Evolutionary conservation across 2,113 vertebrate species (phyloP), one percentile per base, ranked within the genome.

Genomic region (Cepphus grylle): DNA sequence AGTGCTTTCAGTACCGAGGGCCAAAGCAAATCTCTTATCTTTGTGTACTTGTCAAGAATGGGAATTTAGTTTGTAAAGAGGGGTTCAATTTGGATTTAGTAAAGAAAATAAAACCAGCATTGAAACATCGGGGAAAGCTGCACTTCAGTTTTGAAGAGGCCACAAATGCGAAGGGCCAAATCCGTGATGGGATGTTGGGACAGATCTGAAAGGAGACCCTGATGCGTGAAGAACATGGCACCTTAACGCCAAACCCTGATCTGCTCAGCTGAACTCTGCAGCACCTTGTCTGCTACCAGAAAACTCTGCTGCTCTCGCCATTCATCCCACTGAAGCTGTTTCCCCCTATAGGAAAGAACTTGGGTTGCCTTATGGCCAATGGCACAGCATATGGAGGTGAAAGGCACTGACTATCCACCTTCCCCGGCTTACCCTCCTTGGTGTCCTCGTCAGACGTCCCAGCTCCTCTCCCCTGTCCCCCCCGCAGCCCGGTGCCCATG

Each of bases 151-250:
- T 53, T 26, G 20, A 85, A 90, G 62, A 65, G 38, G 10, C 4
- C 10, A 42, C 18, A 55, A 26, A 79, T 55, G 9, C 3, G 1
- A 84, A 89, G n/a, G 21, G 12, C 7, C n/a, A 81, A 74, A 76
- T 43, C 45, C 20, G 2, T n/a, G 8, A 19, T 0, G 1, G 18
- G 8, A 8, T 73, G 9, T 16, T 2, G 0, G 36, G 47, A 74
- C 25, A 89, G 36, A 74, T 29, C 50, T 1, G 2, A n/a, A 84
- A 76, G 43, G 17, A 72, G 8, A 77, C 50, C 55, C 34, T 71
- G 12, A 23, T 67, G 23, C 18, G 20, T 78, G 32, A 50, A 13
- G 32, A 61, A 42, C 2, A 8, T 45, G 59, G 17, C 19, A 73
- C 25, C 58, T 70, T 82, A 93, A 80, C 4, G 9, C 9, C 52